These are phyloP conservation scores for Raphicerus campestris DNA, from an alignment of 2,113 vertebrate species.

Conservation along the genomic window DNA sequence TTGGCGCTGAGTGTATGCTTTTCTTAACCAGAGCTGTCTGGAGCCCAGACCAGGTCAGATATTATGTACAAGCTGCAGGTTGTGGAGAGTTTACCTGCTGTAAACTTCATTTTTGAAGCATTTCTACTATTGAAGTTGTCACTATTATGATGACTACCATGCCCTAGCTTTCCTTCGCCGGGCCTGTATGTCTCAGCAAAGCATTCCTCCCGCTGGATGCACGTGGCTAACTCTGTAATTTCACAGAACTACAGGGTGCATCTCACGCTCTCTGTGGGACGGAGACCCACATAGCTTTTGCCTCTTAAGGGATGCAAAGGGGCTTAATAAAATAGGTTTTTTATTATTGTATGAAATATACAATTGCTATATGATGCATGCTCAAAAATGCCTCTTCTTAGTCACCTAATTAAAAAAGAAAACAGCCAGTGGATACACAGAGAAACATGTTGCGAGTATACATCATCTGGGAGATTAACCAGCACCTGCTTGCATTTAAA, in stretches of 20 bases:
- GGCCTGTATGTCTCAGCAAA: not conserved
- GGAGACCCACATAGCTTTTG: not conserved
- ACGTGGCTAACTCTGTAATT: not conserved
- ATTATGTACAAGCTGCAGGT: constrained; percentile 30
- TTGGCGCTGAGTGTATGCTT: not conserved
- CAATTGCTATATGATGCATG: not conserved
- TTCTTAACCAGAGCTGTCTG: not conserved
- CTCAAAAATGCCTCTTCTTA: constrained; percentile 8
- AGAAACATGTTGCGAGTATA: not conserved
- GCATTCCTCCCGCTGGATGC: not conserved
- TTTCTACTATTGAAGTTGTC: constrained; percentile 24
- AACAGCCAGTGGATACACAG: not conserved
- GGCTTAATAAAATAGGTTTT: not conserved
- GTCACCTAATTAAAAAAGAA: not conserved
- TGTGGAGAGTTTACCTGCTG: not conserved
- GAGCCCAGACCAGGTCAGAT: constrained; percentile 37
- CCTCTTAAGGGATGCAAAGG: not conserved
- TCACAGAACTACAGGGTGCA: not conserved
- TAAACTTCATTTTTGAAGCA: constrained; percentile 14
- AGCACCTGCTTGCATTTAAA: not conserved
- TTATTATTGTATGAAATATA: not conserved
- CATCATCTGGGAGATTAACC: not conserved
- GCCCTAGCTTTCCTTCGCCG: not conserved
- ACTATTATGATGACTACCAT: not conserved
- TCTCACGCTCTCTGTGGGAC: not conserved